phyloP scores from a whole-genome alignment of 2,113 vertebrate genomes.

The Sinosuthora webbiana region DNA sequence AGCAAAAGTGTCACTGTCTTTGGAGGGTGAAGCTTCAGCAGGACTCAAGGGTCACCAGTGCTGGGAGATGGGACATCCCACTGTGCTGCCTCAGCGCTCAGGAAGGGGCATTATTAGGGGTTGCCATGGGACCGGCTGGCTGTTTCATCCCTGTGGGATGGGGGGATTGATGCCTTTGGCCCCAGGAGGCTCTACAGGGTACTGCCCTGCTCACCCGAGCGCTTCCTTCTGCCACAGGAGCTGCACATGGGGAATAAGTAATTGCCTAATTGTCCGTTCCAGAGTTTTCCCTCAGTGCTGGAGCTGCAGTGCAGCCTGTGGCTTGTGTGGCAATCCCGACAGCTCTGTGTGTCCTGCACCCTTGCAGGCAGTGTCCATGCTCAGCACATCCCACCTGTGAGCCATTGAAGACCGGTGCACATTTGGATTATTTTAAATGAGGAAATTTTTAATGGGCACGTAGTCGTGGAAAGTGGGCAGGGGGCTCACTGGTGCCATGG shows the following conservation, averaged over 20 bases:
- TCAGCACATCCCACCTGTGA: background rate
- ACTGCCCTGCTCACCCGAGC: background rate
- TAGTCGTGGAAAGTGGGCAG: background rate
- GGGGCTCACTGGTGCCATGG: background rate
- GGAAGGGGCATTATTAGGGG: background rate
- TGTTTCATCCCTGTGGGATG: background rate
- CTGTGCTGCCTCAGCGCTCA: rapidly evolving
- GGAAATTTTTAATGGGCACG: background rate
- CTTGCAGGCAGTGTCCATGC: background rate
- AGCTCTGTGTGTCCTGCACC: no score
- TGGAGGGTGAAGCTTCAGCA: background rate
- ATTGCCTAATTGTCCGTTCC: background rate
- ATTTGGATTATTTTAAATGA: rapidly evolving
- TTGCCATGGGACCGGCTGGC: background rate
- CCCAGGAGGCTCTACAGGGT: background rate
- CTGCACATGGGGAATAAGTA: background rate
- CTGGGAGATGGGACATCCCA: background rate
- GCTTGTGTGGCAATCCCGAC: rapidly evolving
- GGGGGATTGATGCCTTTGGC: background rate
- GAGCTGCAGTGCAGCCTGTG: background rate
- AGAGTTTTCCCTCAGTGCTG: background rate
- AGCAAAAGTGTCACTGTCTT: background rate
- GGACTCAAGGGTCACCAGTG: background rate
- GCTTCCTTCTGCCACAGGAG: background rate
- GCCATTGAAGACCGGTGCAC: background rate